These are phyloP conservation scores for Isurus oxyrinchus DNA, from an alignment of 2,113 vertebrate species.

Conservation along the genomic window DNA sequence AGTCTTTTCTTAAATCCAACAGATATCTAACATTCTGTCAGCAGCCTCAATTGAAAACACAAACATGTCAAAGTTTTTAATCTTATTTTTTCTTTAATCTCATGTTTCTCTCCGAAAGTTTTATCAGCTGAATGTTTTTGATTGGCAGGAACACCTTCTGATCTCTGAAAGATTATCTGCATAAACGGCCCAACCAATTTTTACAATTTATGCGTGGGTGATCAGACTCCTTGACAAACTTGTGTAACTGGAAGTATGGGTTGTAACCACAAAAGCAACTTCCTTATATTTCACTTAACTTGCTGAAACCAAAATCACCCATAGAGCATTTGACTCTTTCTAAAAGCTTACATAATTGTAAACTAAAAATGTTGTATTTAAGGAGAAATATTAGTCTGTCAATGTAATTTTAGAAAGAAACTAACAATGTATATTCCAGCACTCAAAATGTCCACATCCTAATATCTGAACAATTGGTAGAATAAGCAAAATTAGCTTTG, in stretches of 20 bases:
- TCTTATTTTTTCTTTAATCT: not conserved
- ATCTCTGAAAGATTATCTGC: not conserved
- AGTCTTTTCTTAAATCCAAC: not conserved
- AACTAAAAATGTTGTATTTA: not conserved
- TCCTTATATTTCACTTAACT: constrained; percentile 7
- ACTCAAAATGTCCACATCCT: not conserved
- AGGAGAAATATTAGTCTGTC: not conserved
- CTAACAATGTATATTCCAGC: not conserved
- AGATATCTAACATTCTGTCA: not conserved
- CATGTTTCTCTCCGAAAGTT: not conserved
- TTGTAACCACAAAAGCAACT: not conserved
- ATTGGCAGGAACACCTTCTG: not conserved
- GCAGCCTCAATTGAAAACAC: not conserved
- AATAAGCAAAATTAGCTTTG: not conserved
- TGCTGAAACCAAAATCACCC: not conserved
- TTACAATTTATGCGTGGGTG: not conserved
- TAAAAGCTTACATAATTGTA: not conserved
- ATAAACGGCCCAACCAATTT: not conserved
- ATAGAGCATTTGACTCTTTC: not conserved
- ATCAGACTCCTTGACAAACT: not conserved
- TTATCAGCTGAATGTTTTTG: not conserved
- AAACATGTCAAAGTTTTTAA: not conserved
- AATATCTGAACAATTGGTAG: not conserved
- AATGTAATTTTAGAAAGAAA: not conserved
- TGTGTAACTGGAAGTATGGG: not conserved